Evolutionary conservation across 2,113 vertebrate genomes (phyloP).

Genomic region (Beaufortia kweichowensis): DNA sequence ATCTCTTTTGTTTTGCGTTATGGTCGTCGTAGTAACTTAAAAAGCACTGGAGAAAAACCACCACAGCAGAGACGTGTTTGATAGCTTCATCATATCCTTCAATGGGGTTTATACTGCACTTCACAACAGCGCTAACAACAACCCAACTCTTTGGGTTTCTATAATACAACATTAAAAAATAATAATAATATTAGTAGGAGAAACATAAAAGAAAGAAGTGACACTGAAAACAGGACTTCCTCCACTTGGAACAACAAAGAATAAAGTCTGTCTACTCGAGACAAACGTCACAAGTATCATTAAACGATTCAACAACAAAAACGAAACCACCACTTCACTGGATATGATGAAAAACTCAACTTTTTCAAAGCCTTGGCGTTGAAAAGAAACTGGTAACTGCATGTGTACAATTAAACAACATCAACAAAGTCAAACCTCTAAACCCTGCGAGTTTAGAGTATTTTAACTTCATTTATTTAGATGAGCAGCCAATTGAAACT

Average conservation of each 20-base stretch:
- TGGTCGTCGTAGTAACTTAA: slow-evolving; percentile 62
- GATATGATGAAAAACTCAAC: slow-evolving; percentile 79
- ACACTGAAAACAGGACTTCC: slow-evolving; percentile 44
- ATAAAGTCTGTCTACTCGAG: slow-evolving; percentile 57
- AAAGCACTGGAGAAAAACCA: slow-evolving; percentile 90
- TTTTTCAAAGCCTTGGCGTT: slow-evolving; percentile 52
- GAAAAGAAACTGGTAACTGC: slow-evolving; percentile 60
- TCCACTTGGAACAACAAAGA: slow-evolving; percentile 38
- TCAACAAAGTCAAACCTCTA: slow-evolving; percentile 59
- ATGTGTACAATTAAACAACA: slow-evolving; percentile 72
- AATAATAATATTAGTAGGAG: slow-evolving; percentile 3
- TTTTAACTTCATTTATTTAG: slow-evolving; percentile 42
- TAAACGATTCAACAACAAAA: slow-evolving; percentile 47
- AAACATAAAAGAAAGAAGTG: slow-evolving; percentile 38
- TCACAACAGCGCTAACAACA: slow-evolving; percentile 57
- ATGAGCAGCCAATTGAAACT: slow-evolving; percentile 75
- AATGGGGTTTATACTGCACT: slow-evolving; percentile 63
- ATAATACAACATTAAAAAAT: slow-evolving; percentile 71
- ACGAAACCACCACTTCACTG: slow-evolving; percentile 70
- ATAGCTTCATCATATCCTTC: slow-evolving; percentile 82
- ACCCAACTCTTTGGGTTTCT: slow-evolving; percentile 51
- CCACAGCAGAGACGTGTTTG: slow-evolving; percentile 67
- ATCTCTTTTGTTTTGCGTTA: slow-evolving; percentile 53
- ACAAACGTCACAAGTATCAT: slow-evolving; percentile 67
- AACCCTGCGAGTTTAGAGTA: slow-evolving; percentile 74